Evolutionary conservation across 2,888 invertebrate species (phyloP), one percentile per base, ranked within the genome.

Genomic region (Anarsia innoxiella): DNA sequence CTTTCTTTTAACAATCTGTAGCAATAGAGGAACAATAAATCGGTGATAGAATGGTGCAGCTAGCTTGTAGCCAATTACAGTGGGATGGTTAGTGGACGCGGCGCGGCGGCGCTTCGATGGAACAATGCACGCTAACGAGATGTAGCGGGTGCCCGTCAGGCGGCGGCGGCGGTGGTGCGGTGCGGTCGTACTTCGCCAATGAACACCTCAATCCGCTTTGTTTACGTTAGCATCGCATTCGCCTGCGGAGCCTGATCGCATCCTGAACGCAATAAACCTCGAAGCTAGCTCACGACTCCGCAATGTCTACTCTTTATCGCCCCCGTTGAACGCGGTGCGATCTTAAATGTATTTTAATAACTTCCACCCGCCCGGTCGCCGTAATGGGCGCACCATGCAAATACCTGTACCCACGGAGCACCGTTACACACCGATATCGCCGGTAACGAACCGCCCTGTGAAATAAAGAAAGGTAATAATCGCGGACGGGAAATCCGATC

Each of bases 341-440:
- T 78, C 75, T 80, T 76, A 74, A 78, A 75, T 65, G 71, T 72
- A 77, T 79, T 80, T 79, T 77, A 82, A 79, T 79, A 79, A 78
- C 72, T 72, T 76, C 75, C 68, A 70, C 68, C 69, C 63, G 65
- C 67, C 41, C 64, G 59, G 71, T 72, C 62, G 61, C 67, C 59
- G 64, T 78, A 78, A 79, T 77, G 72, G 72, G 66, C 68, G 65
- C 67, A 67, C 73, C 73, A 80, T 79, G 79, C 80, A 80, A 80
- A 82, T 77, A 61, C 68, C 58, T 62, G 64, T 63, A 62, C 64
- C 63, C 66, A 65, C 50, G 53, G 53, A 56, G 56, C 63, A 72
- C 79, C 77, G 80, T 80, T 80, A 79, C 60, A 54, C 59, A 56
- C 55, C 61, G 74, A 76, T 79, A 79, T 62, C 58, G 66, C 54